phyloP scores from a whole-genome alignment of 2,113 vertebrate genomes.

The human (Homo sapiens) region GRCh38 chr3:11324501-11325000 shows the following conservation, averaged over 20 bases:
- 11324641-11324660: neutral
- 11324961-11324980: neutral
- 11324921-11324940: neutral
- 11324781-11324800: neutral
- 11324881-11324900: neutral
- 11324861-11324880: neutral
- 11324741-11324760: neutral
- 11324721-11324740: neutral
- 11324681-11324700: conserved; percentile 26
- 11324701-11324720: neutral
- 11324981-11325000: neutral
- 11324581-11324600: conserved; percentile 19
- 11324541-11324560: neutral
- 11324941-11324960: no score
- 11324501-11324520: neutral
- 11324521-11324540: neutral
- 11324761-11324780: neutral
- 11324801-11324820: neutral
- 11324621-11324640: neutral
- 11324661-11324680: neutral
- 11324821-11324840: neutral
- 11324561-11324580: neutral
- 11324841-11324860: neutral
- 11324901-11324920: neutral
- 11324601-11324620: conserved; percentile 32